These are phyloP conservation scores for Smutsia temminckii DNA, from an alignment of 2,797 vertebrate species.

Conservation along the genomic window DNA sequence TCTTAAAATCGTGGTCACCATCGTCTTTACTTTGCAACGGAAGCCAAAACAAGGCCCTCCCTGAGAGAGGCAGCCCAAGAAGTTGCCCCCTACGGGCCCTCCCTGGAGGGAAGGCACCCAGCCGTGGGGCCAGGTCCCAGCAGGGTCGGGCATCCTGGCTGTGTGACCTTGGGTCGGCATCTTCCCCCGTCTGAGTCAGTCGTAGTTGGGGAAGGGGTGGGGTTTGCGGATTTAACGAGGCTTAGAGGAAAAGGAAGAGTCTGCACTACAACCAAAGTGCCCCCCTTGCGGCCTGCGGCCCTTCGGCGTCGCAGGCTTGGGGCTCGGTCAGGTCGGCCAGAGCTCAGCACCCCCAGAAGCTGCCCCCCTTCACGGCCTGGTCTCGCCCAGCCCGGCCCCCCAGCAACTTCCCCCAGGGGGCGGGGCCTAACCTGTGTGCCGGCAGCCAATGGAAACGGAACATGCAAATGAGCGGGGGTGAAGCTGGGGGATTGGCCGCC, in stretches of 20 bases:
- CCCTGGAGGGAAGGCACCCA: not conserved
- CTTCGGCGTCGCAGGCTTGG: not conserved
- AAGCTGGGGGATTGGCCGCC: not conserved
- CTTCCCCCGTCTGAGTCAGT: not conserved
- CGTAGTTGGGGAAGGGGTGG: not conserved
- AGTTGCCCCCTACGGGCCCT: not conserved
- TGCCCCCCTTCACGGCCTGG: not conserved
- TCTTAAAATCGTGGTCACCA: not conserved
- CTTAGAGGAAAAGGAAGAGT: not conserved
- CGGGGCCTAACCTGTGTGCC: not conserved
- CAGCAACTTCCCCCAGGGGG: not conserved
- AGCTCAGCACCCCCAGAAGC: no score
- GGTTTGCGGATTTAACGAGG: not conserved
- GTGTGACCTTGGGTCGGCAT: not conserved
- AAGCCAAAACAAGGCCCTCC: constrained; percentile 43
- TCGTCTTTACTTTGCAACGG: constrained; percentile 16
- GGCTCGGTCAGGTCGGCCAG: not conserved
- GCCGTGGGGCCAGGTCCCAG: not conserved
- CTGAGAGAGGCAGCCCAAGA: not conserved
- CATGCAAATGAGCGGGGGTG: not conserved
- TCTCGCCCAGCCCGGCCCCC: not conserved
- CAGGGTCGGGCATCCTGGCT: not conserved
- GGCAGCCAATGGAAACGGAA: not conserved
- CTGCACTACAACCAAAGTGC: not conserved
- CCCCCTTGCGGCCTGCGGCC: not conserved